phyloP scores from a whole-genome alignment of 2,888 invertebrate species.

The Thereva unica region DNA sequence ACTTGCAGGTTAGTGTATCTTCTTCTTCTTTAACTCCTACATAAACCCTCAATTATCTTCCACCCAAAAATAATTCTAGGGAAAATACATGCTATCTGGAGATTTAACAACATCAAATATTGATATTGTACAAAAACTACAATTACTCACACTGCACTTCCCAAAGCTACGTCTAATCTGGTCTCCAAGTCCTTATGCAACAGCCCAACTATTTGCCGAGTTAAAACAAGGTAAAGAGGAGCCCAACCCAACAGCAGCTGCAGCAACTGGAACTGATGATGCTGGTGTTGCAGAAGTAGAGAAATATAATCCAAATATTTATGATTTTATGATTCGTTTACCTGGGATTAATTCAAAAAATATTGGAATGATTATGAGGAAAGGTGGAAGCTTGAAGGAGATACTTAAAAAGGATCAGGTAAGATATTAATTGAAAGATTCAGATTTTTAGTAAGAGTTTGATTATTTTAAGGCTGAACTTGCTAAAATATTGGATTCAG shows the following conservation, averaged over 20 bases:
- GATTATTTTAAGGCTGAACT: slow-evolving; percentile 68
- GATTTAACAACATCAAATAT: slow-evolving; percentile 68
- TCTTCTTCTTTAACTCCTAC: background rate
- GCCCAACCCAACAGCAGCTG: slow-evolving; percentile 74
- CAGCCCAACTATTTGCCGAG: slow-evolving; percentile 94
- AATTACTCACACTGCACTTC: slow-evolving; percentile 93
- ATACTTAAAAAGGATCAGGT: slow-evolving; percentile 66
- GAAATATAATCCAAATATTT: slow-evolving; percentile 72
- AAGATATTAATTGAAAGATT: slow-evolving; percentile 15
- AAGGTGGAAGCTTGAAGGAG: slow-evolving; percentile 70
- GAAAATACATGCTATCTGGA: slow-evolving; percentile 77
- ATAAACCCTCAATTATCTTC: background rate
- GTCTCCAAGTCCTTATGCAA: slow-evolving; percentile 96
- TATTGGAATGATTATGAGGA: slow-evolving; percentile 74
- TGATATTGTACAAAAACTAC: slow-evolving; percentile 83
- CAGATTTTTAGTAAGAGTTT: slow-evolving; percentile 17
- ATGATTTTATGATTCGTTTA: slow-evolving; percentile 82
- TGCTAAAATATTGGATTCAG: slow-evolving; percentile 71
- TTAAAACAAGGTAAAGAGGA: slow-evolving; percentile 86
- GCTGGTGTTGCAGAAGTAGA: slow-evolving; percentile 60
- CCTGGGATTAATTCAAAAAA: slow-evolving; percentile 91
- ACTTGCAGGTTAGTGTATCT: slow-evolving; percentile 69
- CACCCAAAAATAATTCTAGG: slow-evolving; percentile 59
- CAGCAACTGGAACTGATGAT: slow-evolving; percentile 72
- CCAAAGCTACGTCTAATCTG: slow-evolving; percentile 90